Percentiles rank a stretch among this genome's conserved stretches.
These are phyloP conservation scores for Peromyscus nudipes DNA, from an alignment of 2,797 vertebrate genomes.

Conservation along the genomic window DNA sequence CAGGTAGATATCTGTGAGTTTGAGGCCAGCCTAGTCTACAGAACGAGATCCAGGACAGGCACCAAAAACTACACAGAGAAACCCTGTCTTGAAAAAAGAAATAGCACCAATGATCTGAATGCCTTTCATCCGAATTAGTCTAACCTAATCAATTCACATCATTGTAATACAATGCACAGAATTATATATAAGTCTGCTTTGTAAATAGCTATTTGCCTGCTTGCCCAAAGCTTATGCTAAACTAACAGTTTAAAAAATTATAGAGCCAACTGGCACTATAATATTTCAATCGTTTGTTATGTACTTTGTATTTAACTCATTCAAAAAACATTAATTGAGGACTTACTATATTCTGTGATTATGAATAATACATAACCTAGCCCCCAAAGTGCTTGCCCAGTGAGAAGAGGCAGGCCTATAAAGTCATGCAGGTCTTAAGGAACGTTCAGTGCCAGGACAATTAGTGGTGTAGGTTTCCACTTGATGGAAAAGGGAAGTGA, in stretches of 20 bases:
- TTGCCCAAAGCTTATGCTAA: slow-evolving; percentile 66
- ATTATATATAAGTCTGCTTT: slow-evolving; percentile 68
- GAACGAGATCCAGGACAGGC: too few species aligned
- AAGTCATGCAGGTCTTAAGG: background rate
- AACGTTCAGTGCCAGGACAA: slow-evolving; percentile 13
- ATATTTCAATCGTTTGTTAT: slow-evolving; percentile 53
- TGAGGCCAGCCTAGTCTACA: too few species aligned
- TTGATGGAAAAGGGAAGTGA: slow-evolving; percentile 16
- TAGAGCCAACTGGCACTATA: slow-evolving; percentile 61
- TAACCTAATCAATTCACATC: slow-evolving; percentile 71
- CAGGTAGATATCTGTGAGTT: too few species aligned
- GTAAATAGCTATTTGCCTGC: slow-evolving; percentile 63
- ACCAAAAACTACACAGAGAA: too few species aligned
- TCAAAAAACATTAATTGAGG: slow-evolving; percentile 53
- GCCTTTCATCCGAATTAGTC: slow-evolving; percentile 69
- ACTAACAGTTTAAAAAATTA: slow-evolving; percentile 57
- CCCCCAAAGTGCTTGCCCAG: background rate
- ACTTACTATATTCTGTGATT: slow-evolving; percentile 28
- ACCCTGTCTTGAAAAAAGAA: background rate
- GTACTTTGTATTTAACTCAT: slow-evolving; percentile 64
- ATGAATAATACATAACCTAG: background rate
- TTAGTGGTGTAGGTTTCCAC: background rate
- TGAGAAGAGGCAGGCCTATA: background rate
- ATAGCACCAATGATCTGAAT: slow-evolving; percentile 37
- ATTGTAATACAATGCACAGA: slow-evolving; percentile 68